Evolutionary conservation across 2,888 invertebrate species (phyloP), one percentile per base, ranked within the genome.

Genomic region (Amphimallon solstitiale): DNA sequence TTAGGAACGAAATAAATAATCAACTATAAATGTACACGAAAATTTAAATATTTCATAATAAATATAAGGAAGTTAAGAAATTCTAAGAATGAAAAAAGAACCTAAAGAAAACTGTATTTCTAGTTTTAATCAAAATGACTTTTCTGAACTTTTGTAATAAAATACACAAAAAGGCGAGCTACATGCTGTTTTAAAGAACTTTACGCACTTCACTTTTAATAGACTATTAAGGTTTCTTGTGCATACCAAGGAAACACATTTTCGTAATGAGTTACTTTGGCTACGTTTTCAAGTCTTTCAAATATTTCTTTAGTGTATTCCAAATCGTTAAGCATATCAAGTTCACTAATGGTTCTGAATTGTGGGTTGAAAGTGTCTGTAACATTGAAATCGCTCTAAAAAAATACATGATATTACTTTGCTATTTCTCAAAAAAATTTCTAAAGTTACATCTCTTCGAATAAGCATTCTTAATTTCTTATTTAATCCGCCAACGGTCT

Each of bases 401-500:
- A 48, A 14, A 21, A 43, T 9, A 54, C 34, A 3, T 43, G 7
- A 17, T 1, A n/a, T n/a, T 43, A 29, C 0, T 29, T 5, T 29
- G 6, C 15, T 12, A 10, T 45, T 10, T 21, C 9, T n/a, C 46
- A 2, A 34, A 48, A 54, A 23, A 19, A 23, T 29, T 3, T 3
- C 14, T 17, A 23, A n/a, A 64, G 74, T 72, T 77, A 84, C 84
- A 76, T 85, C 85, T 62, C 82, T 76, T 66, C 84, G 73, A 21
- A 85, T 77, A 14, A 86, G 76, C 9, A 82, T 79, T 66, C 80
- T 82, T n/a, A 84, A 80, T 66, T 81, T 84, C 17, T 78, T 74
- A 73, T 82, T 79, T 14, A 84, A 74, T 66, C 81, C 80, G 9
- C 82, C 76, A 3, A 84, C 83, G 68, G 81, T 80, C 7, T 75